These are phyloP conservation scores for Mastigias papua DNA, from an alignment of 30 jellyfish, hydroid and myxozoan species.

Conservation along the genomic window DNA sequence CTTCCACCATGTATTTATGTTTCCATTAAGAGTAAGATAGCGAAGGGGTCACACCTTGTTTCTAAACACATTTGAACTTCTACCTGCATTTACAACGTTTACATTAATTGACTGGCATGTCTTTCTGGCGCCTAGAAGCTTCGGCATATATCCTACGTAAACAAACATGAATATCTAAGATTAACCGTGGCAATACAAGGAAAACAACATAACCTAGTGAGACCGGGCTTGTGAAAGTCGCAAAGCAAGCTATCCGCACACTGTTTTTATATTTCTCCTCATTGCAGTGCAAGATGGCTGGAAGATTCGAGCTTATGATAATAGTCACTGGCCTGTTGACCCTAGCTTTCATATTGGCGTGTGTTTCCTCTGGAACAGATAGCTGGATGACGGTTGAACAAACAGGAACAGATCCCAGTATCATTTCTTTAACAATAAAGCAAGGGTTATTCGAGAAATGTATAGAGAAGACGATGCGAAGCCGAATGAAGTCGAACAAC, in stretches of 20 bases:
- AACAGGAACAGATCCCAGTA: conserved; percentile 27
- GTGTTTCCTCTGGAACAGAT: conserved; percentile 63
- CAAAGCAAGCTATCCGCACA: too few species aligned
- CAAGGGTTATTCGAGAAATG: conserved; percentile 54
- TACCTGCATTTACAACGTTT: too few species aligned
- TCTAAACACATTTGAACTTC: too few species aligned
- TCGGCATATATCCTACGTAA: background rate
- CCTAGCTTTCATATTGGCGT: conserved; percentile 64
- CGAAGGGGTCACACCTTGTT: too few species aligned
- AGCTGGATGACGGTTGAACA: conserved; percentile 46
- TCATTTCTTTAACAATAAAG: conserved; percentile 6
- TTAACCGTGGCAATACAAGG: too few species aligned
- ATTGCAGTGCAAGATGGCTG: conserved; percentile 59
- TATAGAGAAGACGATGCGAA: conserved; percentile 14
- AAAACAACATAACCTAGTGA: too few species aligned
- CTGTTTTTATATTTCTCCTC: too few species aligned
- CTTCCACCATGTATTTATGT: too few species aligned
- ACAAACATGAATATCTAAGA: background rate
- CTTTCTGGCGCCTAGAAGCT: background rate
- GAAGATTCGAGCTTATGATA: conserved; percentile 63
- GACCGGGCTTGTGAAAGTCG: too few species aligned
- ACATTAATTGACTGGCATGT: background rate
- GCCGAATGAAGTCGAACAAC: conserved; percentile 14
- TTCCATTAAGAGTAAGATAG: too few species aligned
- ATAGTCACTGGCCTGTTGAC: conserved; percentile 28